Evolutionary conservation across 1,140 invertebrate species (phyloP), one percentile per base, ranked within the genome.

Genomic region (Ceratina japonica): DNA sequence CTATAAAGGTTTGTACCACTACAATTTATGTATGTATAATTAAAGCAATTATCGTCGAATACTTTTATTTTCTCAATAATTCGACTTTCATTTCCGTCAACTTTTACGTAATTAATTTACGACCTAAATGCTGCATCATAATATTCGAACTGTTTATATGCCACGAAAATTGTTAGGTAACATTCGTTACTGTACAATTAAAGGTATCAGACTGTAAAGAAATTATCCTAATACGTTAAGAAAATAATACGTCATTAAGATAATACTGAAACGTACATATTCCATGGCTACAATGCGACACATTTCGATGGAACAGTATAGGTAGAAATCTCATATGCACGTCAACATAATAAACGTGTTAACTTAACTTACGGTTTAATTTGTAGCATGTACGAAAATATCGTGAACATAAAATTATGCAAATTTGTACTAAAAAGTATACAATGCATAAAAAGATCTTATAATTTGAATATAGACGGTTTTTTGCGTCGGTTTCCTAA

Each of bases 331-430:
- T 44, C 27, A 61, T n/a, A 52, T n/a, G 18, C 15, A 61, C 13
- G 15, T 7, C 7, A 15, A 68, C 7, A 20, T 49, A 12, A 59
- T 27, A 51, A 18, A 8, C 37, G 13, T 37, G 16, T 76, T 7
- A 44, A 52, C 22, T 69, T 69, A 69, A 61, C 61, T 0, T 31
- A 24, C 51, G 31, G 62, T 37, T 70, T 37, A 52, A 22, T 70
- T 70, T 20, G n/a, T 69, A 69, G 59, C 69, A 76, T 70, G n/a
- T 76, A 44, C 56, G 70, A 58, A 13, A 58, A 69, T 27, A 69
- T 61, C 24, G 22, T 69, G 12, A 52, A 22, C 16, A 20, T 44
- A 16, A 52, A 62, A 73, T 0, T 18, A 0, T 54, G 16, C 13
- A 54, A 44, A 1, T 65, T 65, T 24, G 18, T 49, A 54, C 44